phyloP scores from a whole-genome alignment of 2,113 vertebrate species.

The Silurus glanis region DNA sequence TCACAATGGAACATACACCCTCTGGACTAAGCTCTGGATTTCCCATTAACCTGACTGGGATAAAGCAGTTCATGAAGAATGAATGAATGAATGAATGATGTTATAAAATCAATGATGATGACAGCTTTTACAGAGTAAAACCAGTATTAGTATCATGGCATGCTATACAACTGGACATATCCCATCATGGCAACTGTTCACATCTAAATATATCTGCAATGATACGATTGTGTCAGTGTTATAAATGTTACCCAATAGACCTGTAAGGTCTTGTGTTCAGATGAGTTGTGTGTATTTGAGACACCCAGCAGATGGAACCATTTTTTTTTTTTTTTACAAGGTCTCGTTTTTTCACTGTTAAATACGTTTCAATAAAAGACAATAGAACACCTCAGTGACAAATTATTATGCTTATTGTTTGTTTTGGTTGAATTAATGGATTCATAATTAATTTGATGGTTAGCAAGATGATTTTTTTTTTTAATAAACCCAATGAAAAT shows the following conservation, averaged over 20 bases:
- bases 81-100: neutral
- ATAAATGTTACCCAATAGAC: neutral
- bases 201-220: neutral
- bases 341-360: neutral
- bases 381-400: too few relatives aligned
- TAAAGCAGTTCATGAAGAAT: neutral
- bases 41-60: neutral
- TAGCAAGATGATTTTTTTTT: neutral
- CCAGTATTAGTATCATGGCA: neutral
- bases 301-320: conserved; percentile 35
- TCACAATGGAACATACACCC: neutral
- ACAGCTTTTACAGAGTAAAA: neutral
- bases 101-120: neutral
- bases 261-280: neutral
- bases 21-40: neutral
- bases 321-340: neutral
- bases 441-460: neutral
- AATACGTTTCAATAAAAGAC: neutral
- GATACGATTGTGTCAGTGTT: neutral
- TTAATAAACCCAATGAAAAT: neutral
- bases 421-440: neutral
- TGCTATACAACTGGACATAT: neutral
- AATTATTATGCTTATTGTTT: neutral
- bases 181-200: neutral
- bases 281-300: neutral